Base-by-base conservation (phyloP, 2,113 vertebrate species). In the Corythoichthys intestinalis region DNA sequence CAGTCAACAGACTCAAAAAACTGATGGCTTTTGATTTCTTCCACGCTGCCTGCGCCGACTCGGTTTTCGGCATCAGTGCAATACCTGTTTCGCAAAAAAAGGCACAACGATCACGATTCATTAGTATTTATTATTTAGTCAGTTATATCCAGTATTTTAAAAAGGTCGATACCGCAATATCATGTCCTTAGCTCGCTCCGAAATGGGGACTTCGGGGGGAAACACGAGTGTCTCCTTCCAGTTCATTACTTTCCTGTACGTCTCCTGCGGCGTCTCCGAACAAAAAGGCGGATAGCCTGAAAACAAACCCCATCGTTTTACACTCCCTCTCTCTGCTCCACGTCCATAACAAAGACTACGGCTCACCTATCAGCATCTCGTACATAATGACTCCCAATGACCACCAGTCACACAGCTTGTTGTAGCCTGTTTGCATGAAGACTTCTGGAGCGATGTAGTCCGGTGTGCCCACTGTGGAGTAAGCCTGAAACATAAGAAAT, bases 221-320 rank as follows among this genome's bases (percentile, higher is more conserved):
- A 99, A 99, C 35, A 95, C 93, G 34, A 99, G 87, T 0, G 97
- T 99, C 89, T 99, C 97, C 87, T 96, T 96, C 97, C 97, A 99
- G 90, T 96, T 98, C 97, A 99, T 99, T 72, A 99, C 97, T 89
- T 99, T 99, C 80, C 96, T 93, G 58, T 99, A 99, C 0, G 97
- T 99, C 88, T 99, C 97, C 75, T 99, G 97, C 0, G 97, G 97
- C 0, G 96, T 98, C 92, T 99, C 97, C 0, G 97, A 99, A 85
- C 97, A 99, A 91, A 99, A 99, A 1, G 97, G 97, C 13, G 97
- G 97, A 75, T 99, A 99, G 39, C 97, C 97, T 99, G 73, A 69
- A 70, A 64, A 80, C 41, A 13, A 80, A 49, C 14, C 47, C 13
- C 13, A 12, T 20, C 11, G 8, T 61, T 63, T 12, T 2, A 41